Percentiles rank a stretch among this genome's conserved stretches.
These are phyloP conservation scores for Caenorhabditis sp. DNA, from an alignment of 2,888 invertebrate species.

Conservation along the genomic window DNA sequence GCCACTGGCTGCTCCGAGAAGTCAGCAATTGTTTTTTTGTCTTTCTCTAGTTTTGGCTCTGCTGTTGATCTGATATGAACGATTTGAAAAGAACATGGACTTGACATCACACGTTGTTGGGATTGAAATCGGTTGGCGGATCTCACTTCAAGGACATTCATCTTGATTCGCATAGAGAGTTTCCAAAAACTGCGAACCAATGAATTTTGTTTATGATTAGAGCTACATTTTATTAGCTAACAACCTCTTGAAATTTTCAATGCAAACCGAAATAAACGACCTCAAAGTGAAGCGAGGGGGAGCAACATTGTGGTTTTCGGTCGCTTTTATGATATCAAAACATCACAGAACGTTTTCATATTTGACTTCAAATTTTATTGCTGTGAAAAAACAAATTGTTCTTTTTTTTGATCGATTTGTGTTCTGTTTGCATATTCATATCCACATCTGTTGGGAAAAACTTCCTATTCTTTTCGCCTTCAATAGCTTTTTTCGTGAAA, in stretches of 20 bases:
- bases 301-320: no score
- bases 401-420: background rate
- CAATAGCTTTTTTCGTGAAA: constrained; percentile 1
- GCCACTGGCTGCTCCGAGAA: constrained; percentile 51
- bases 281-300: no score
- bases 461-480: background rate
- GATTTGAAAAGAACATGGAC: background rate
- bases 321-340: constrained; percentile 5
- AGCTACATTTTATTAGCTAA: no score
- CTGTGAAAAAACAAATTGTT: constrained; percentile 24
- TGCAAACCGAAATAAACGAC: no score
- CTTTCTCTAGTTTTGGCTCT: background rate
- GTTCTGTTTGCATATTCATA: constrained; percentile 11
- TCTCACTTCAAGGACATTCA: no score
- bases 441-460: background rate
- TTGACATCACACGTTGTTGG: background rate
- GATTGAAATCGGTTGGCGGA: no score
- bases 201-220: no score
- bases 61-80: background rate
- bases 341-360: background rate
- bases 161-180: no score
- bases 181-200: no score
- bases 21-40: constrained; percentile 3
- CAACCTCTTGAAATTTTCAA: no score
- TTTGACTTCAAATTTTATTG: constrained; percentile 14